These are phyloP conservation scores for Mactromeris polynyma DNA, from an alignment of 2,888 invertebrate species.

Conservation along the genomic window DNA sequence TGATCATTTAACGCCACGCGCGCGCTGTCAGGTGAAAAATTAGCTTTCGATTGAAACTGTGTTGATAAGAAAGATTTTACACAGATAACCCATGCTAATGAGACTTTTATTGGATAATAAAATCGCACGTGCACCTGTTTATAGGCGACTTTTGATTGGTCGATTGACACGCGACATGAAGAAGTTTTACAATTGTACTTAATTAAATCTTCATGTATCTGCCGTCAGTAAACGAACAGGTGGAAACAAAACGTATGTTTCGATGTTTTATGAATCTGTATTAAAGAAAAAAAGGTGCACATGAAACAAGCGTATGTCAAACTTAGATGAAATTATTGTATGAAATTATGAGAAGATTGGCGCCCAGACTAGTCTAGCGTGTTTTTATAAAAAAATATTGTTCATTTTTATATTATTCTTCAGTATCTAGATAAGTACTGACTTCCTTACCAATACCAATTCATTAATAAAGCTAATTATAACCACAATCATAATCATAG, in stretches of 20 bases:
- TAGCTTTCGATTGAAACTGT: slow-evolving; percentile 54
- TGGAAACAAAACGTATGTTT: slow-evolving; percentile 6
- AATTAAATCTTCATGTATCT: slow-evolving; percentile 40
- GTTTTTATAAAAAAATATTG: too few relatives aligned
- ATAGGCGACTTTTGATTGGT: slow-evolving; percentile 39
- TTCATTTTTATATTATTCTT: too few relatives aligned
- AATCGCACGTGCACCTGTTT: slow-evolving; percentile 47
- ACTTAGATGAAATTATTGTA: too few relatives aligned
- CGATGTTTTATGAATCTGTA: background rate
- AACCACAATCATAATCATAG: too few relatives aligned
- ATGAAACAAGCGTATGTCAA: too few relatives aligned
- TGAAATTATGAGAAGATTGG: too few relatives aligned
- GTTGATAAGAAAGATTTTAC: slow-evolving; percentile 53
- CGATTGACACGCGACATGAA: slow-evolving; percentile 44
- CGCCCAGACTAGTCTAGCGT: too few relatives aligned
- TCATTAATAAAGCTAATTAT: too few relatives aligned
- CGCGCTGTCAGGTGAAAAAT: slow-evolving; percentile 58
- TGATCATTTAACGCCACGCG: slow-evolving; percentile 59
- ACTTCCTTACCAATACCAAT: too few relatives aligned
- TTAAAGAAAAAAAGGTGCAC: too few relatives aligned
- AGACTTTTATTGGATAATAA: slow-evolving; percentile 61
- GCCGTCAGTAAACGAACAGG: slow-evolving; percentile 7
- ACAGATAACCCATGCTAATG: slow-evolving; percentile 53
- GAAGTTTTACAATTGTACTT: background rate
- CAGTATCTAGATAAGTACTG: too few relatives aligned